Evolutionary conservation across 2,797 vertebrate genomes (phyloP).

Genomic region (Coendou prehensilis): DNA sequence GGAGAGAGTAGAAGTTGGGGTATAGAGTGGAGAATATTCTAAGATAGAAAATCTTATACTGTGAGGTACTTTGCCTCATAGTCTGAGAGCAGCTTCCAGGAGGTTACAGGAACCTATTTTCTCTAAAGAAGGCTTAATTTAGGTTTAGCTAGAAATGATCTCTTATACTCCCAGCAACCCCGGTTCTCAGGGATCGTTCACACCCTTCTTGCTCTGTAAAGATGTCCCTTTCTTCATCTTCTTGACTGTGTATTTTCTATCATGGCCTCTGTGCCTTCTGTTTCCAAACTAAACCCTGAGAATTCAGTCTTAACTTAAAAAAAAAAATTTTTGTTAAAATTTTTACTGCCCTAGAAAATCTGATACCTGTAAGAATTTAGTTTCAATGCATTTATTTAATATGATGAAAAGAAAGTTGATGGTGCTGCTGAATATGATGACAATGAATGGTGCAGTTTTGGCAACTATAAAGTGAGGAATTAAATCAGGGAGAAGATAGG

Average conservation of each 20-base stretch:
- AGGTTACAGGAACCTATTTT: neutral
- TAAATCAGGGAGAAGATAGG: neutral
- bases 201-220: neutral
- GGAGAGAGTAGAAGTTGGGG: neutral
- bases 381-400: neutral
- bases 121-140: neutral
- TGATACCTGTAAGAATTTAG: neutral
- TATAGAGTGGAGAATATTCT: neutral
- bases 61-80: neutral
- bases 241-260: neutral
- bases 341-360: neutral
- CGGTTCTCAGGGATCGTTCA: neutral
- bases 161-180: neutral
- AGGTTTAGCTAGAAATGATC: neutral
- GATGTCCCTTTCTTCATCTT: neutral
- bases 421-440: neutral
- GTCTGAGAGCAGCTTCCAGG: conserved; percentile 22
- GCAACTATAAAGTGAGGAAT: neutral
- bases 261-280: neutral
- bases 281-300: neutral
- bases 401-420: neutral
- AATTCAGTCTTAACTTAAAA: neutral
- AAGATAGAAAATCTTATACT: neutral
- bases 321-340: neutral
- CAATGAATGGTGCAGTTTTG: neutral